Evolutionary conservation across 2,888 invertebrate species (phyloP).

Genomic region (Agonopterix alstromeriana): DNA sequence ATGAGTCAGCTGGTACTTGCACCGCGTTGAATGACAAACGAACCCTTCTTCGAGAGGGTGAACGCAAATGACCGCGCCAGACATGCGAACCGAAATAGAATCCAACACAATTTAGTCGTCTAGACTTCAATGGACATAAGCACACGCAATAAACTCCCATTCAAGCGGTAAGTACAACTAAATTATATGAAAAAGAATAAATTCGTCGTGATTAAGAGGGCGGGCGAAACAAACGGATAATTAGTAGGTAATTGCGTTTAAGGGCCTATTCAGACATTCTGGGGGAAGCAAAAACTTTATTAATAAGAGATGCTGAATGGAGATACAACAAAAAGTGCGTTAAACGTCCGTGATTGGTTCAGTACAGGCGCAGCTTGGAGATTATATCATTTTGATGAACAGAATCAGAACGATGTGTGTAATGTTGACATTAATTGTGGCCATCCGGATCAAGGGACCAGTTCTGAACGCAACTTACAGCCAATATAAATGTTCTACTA

Average conservation of each 20-base stretch:
- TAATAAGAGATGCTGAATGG: constrained; percentile 5
- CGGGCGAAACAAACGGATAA: constrained; percentile 38
- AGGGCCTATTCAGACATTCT: constrained; percentile 54
- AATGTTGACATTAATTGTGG: no score
- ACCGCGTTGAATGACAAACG: background rate
- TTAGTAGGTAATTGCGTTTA: constrained; percentile 57
- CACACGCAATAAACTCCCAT: background rate
- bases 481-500: no score
- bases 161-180: constrained; percentile 24
- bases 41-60: background rate
- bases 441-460: no score
- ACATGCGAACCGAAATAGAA: background rate
- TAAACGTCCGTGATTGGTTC: no score
- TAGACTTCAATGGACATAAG: background rate
- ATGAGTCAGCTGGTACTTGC: background rate
- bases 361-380: no score
- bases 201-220: constrained; percentile 36
- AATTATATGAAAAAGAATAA: constrained; percentile 38
- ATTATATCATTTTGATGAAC: no score
- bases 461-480: no score
- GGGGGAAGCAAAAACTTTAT: constrained; percentile 16
- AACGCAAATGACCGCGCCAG: background rate
- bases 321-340: background rate
- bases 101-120: background rate
- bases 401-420: no score